phyloP scores from a whole-genome alignment of 2,888 invertebrate species.

The Cordilura impudica region DNA sequence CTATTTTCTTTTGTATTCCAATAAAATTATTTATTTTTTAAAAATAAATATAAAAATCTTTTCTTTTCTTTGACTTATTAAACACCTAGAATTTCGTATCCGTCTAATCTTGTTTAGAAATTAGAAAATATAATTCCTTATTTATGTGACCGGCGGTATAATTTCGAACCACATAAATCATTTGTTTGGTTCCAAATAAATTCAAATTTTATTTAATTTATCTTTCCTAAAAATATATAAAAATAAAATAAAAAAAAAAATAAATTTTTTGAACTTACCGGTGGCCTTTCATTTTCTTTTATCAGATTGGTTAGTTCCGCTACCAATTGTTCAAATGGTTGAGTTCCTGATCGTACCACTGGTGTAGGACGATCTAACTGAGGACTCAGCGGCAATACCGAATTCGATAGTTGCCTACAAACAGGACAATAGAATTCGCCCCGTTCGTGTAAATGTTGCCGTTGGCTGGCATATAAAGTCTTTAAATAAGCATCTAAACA shows the following conservation, averaged over 20 bases:
- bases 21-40: too few relatives aligned
- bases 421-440: conserved; percentile 97
- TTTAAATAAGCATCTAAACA: conserved; percentile 95
- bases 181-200: too few relatives aligned
- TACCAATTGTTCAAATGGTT: conserved; percentile 76
- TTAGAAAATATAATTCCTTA: too few relatives aligned
- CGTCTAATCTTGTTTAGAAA: too few relatives aligned
- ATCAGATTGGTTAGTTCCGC: conserved; percentile 81
- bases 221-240: conserved; percentile 67
- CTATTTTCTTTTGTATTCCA: too few relatives aligned
- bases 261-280: conserved; percentile 78
- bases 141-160: too few relatives aligned
- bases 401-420: conserved; percentile 94
- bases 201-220: too few relatives aligned
- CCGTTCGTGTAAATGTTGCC: conserved; percentile 86
- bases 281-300: conserved; percentile 83
- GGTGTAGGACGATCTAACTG: conserved; percentile 84
- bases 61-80: too few relatives aligned
- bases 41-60: too few relatives aligned
- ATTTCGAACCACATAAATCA: too few relatives aligned
- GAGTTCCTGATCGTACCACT: conserved; percentile 81
- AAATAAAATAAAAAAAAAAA: conserved; percentile 9
- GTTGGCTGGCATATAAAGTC: conserved; percentile 88
- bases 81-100: too few relatives aligned
- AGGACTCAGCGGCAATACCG: conserved; percentile 90